Percentiles rank a stretch among this genome's conserved stretches.
Evolutionary conservation across 1,140 invertebrate genomes (phyloP).

Genomic region (Paralvinella palmiformis): DNA sequence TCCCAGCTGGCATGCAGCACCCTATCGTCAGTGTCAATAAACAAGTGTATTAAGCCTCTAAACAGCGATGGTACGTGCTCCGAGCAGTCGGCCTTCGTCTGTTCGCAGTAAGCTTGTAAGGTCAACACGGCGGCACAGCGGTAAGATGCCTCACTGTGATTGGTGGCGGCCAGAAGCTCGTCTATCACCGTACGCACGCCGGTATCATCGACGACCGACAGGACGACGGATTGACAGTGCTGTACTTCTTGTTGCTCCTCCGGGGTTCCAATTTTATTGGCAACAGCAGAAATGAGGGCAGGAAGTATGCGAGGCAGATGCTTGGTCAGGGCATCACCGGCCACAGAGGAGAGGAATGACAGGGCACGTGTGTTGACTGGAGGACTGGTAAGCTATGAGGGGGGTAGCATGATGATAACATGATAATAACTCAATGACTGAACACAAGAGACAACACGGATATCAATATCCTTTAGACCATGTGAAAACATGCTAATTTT

Average conservation of each 20-base stretch:
- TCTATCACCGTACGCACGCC: constrained; percentile 85
- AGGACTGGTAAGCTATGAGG: constrained; percentile 67
- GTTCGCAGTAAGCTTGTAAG: constrained; percentile 80
- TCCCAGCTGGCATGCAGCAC: constrained; percentile 83
- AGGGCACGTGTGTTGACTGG: constrained; percentile 87
- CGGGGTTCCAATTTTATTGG: constrained; percentile 56
- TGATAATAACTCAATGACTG: too few species aligned
- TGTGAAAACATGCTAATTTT: too few species aligned
- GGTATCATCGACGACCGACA: constrained; percentile 74
- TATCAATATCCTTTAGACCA: too few species aligned
- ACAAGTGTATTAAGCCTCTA: constrained; percentile 76
- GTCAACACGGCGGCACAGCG: constrained; percentile 77
- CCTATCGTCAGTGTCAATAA: constrained; percentile 72
- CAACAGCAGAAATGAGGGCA: constrained; percentile 74
- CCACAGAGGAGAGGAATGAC: constrained; percentile 84
- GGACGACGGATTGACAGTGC: constrained; percentile 86
- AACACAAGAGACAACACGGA: too few species aligned
- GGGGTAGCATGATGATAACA: too few species aligned
- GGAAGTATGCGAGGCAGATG: constrained; percentile 87
- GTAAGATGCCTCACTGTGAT: constrained; percentile 28
- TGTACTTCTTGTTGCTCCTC: constrained; percentile 63
- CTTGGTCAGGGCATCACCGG: constrained; percentile 84
- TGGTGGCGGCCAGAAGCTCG: constrained; percentile 61
- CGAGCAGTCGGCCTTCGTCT: constrained; percentile 74
- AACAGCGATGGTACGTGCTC: constrained; percentile 81